A percentile compares a stretch with the other conserved stretches of the same genome.
Conservation (phyloP, 2,888 invertebrate species). For the Clistopyga incitator region DNA sequence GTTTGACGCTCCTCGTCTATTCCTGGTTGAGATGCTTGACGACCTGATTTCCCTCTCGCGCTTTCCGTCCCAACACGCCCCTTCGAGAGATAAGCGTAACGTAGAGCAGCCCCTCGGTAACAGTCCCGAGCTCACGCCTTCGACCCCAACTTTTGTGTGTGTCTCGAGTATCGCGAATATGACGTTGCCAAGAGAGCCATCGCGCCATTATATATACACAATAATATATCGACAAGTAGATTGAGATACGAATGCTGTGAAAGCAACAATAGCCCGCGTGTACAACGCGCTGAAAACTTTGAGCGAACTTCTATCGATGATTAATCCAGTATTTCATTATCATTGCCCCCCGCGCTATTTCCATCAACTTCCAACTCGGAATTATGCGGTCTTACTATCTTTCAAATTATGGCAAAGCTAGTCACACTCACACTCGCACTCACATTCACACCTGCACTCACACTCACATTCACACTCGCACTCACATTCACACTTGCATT, state of each 20-base stretch:
- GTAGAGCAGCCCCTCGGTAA: constrained; percentile 11
- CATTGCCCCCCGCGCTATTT: background rate
- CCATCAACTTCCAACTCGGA: background rate
- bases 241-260: constrained; percentile 17
- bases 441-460: too few relatives aligned
- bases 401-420: background rate
- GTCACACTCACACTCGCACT: too few relatives aligned
- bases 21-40: constrained; percentile 3
- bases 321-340: constrained; percentile 4
- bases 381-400: constrained; percentile 3
- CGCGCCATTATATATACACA: background rate
- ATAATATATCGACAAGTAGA: constrained; percentile 40
- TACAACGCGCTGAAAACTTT: constrained; percentile 61
- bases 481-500: too few relatives aligned
- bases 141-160: background rate
- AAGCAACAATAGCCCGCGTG: background rate
- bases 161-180: constrained; percentile 22
- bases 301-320: constrained; percentile 52
- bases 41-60: constrained; percentile 32
- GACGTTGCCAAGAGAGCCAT: background rate
- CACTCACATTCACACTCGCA: too few relatives aligned
- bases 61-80: constrained; percentile 29
- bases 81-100: constrained; percentile 34
- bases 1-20: constrained; percentile 9
- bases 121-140: constrained; percentile 16